These are phyloP conservation scores for Palythoa heliodiscus DNA, from an alignment of 92 coral and sea anemone species.

Conservation along the genomic window DNA sequence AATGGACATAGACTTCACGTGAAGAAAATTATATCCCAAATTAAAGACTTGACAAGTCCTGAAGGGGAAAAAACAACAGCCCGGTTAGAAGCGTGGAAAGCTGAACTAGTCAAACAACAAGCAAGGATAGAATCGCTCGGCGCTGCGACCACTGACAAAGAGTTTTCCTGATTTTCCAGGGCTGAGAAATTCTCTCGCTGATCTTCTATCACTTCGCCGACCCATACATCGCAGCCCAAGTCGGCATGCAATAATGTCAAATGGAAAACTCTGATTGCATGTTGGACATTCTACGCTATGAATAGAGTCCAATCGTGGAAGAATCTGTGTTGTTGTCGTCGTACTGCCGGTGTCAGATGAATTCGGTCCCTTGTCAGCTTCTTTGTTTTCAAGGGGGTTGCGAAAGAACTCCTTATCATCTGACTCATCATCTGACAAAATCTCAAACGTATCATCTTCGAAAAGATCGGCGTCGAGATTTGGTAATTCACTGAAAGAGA, in stretches of 20 bases:
- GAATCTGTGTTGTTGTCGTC: not conserved
- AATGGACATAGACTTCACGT: too few species aligned
- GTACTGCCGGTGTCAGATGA: slow-evolving; percentile 1
- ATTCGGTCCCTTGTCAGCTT: not conserved
- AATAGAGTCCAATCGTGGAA: not conserved
- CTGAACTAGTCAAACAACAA: too few species aligned
- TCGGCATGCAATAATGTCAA: slow-evolving; percentile 13
- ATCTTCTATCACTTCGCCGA: slow-evolving; percentile 8
- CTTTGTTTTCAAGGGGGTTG: slow-evolving; percentile 1
- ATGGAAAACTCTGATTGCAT: slow-evolving; percentile 12
- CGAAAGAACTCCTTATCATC: not conserved
- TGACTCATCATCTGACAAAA: not conserved
- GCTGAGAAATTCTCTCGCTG: not conserved
- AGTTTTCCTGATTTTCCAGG: not conserved
- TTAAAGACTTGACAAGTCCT: too few species aligned
- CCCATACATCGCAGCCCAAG: not conserved
- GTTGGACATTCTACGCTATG: slow-evolving; percentile 13
- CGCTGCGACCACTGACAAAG: slow-evolving; percentile 3
- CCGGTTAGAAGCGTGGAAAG: too few species aligned
- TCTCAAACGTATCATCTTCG: too few species aligned
- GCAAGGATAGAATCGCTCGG: too few species aligned
- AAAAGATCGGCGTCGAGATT: too few species aligned
- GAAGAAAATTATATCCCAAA: too few species aligned
- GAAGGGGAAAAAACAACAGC: too few species aligned
- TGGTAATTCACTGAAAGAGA: not conserved